phyloP scores from a whole-genome alignment of 2,113 vertebrate species.

The Lichenostomus cassidix region DNA sequence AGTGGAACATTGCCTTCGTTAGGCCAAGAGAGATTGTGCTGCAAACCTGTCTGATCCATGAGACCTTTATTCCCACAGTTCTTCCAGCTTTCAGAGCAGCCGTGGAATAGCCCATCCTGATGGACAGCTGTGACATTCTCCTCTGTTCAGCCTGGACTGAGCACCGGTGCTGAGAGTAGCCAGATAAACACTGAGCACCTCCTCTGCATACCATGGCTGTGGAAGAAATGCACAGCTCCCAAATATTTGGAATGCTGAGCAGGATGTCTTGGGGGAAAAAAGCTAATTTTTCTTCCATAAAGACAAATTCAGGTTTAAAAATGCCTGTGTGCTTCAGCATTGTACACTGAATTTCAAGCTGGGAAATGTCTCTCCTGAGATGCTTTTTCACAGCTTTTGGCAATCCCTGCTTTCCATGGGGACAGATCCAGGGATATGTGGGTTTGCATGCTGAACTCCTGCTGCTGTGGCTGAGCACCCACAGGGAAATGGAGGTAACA shows the following conservation, averaged over 20 bases:
- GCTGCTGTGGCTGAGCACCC: background rate
- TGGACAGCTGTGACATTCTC: background rate
- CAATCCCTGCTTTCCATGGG: accelerated
- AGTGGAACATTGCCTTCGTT: background rate
- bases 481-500: accelerated
- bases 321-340: background rate
- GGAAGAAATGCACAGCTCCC: background rate
- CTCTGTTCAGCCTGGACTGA: background rate
- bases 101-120: accelerated
- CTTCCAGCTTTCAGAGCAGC: background rate
- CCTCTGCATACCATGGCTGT: background rate
- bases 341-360: background rate
- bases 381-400: background rate
- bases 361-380: background rate
- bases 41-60: background rate
- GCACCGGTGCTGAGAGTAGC: background rate
- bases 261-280: accelerated
- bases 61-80: background rate
- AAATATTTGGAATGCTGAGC: background rate
- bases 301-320: background rate
- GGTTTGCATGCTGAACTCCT: background rate
- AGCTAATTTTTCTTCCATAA: accelerated
- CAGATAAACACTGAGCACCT: background rate
- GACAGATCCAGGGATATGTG: accelerated
- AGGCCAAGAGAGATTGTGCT: background rate